phyloP scores from a whole-genome alignment of 2,797 vertebrate genomes.

The Gallinago solitaria region DNA sequence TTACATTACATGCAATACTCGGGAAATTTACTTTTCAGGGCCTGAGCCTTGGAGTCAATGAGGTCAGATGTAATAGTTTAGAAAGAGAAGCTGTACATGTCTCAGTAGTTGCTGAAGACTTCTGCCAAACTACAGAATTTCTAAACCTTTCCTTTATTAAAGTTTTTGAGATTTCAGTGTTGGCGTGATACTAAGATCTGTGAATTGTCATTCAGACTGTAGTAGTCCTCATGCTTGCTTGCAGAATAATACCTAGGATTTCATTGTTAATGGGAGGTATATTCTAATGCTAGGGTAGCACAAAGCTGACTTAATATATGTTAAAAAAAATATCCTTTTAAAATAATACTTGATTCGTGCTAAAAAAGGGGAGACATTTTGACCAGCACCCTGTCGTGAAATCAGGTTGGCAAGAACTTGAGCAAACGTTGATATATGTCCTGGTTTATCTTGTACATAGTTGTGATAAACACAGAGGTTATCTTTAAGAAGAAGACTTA shows the following conservation, averaged over 20 bases:
- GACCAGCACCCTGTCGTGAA: rapidly evolving
- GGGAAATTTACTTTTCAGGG: not conserved
- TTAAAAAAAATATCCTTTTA: not conserved
- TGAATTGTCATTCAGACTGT: not conserved
- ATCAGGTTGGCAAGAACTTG: not conserved
- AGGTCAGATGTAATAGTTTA: not conserved
- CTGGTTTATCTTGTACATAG: not conserved
- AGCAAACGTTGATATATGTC: not conserved
- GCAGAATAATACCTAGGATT: not conserved
- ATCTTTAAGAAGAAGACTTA: not conserved
- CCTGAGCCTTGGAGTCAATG: not conserved
- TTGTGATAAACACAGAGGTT: not conserved
- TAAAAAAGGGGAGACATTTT: not conserved
- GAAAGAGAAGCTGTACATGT: not conserved
- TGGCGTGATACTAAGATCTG: not conserved
- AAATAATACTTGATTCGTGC: not conserved
- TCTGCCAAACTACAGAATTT: not conserved
- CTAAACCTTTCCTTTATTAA: not conserved
- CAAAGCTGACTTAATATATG: not conserved
- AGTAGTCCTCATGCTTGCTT: not conserved
- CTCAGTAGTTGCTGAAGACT: not conserved
- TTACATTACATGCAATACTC: not conserved
- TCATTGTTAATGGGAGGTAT: not conserved
- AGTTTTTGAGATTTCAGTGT: not conserved
- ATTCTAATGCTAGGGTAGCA: not conserved